Evolutionary conservation across 1,140 invertebrate species (phyloP).

Genomic region (Dolichoris vasculosae): DNA sequence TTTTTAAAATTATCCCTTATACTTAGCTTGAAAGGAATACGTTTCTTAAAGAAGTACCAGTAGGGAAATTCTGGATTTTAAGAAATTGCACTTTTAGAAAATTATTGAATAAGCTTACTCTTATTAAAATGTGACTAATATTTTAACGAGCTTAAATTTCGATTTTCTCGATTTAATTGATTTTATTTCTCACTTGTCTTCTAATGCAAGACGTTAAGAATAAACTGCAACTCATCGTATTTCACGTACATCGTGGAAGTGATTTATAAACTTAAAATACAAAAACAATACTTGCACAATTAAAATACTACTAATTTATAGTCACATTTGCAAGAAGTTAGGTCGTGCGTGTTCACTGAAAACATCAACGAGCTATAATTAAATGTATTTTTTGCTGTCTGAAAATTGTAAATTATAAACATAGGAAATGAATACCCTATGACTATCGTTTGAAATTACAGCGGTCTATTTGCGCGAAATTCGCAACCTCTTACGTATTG

Average conservation of each 20-base stretch:
- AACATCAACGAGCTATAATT: slow-evolving; percentile 34
- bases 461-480: background rate
- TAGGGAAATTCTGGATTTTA: too few species aligned
- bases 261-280: background rate
- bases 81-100: too few species aligned
- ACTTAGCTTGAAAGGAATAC: background rate
- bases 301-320: slow-evolving; percentile 5
- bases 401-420: slow-evolving; percentile 27
- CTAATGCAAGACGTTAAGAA: background rate
- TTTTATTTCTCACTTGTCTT: background rate
- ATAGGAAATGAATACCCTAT: background rate
- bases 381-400: slow-evolving; percentile 15
- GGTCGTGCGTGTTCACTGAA: background rate
- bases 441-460: slow-evolving; percentile 19
- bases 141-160: background rate
- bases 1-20: background rate
- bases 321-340: background rate
- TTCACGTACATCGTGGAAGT: background rate
- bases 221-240: background rate
- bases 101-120: background rate
- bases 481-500: background rate
- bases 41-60: background rate
- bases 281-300: slow-evolving; percentile 18
- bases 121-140: background rate
- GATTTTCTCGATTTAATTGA: background rate